These are phyloP conservation scores for Astyanax mexicanus DNA, from an alignment of 2,797 vertebrate genomes.

Conservation along the genomic window DNA sequence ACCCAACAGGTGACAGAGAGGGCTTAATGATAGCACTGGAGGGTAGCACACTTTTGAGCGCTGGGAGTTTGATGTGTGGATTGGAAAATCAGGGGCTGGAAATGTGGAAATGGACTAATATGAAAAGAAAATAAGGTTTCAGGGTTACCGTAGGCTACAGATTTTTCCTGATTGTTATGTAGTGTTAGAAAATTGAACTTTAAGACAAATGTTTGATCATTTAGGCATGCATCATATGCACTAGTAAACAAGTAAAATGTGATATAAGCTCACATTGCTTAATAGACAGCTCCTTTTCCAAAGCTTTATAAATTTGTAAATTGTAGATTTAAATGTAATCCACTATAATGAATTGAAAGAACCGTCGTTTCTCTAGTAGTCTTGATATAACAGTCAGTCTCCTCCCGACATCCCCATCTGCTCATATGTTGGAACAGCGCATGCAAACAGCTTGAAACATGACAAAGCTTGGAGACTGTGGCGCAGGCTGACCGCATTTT, in stretches of 20 bases:
- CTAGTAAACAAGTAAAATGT: too few species aligned
- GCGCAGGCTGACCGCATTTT: conserved; percentile 21
- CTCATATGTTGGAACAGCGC: conserved; percentile 44
- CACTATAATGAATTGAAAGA: background rate
- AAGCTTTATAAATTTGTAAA: too few species aligned
- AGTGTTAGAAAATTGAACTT: background rate
- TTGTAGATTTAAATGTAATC: too few species aligned
- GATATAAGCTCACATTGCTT: background rate
- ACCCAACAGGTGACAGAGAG: conserved; percentile 2
- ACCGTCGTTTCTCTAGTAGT: background rate
- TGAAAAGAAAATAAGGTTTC: background rate
- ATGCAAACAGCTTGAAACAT: conserved; percentile 56
- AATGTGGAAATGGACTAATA: background rate
- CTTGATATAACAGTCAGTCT: conserved; percentile 28
- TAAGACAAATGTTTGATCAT: too few species aligned
- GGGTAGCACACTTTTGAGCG: too few species aligned
- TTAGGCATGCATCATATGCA: too few species aligned
- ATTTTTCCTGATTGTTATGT: too few species aligned
- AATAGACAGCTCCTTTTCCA: background rate
- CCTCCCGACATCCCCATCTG: conserved; percentile 49
- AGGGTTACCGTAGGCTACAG: too few species aligned
- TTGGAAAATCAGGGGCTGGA: background rate
- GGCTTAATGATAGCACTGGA: background rate
- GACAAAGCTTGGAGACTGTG: conserved; percentile 18
- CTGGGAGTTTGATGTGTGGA: background rate